These are phyloP conservation scores for Peromyscus melanophrys DNA, from an alignment of 2,797 vertebrate genomes.

Conservation along the genomic window DNA sequence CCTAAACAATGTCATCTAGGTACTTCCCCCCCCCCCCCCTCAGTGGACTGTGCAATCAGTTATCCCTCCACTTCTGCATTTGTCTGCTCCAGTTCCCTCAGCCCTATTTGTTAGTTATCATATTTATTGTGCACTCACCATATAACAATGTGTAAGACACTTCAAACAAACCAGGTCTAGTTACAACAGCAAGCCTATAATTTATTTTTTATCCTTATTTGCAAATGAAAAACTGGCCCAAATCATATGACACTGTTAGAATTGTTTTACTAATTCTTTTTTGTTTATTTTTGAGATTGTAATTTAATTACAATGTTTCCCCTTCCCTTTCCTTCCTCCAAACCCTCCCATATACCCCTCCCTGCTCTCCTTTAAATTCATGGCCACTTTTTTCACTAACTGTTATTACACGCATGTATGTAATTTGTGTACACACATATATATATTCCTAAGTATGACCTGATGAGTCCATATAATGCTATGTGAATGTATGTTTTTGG, in stretches of 20 bases:
- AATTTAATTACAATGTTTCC: not conserved
- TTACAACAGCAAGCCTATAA: not conserved
- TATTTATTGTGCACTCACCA: not conserved
- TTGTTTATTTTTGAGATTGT: not conserved
- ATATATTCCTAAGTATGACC: not conserved
- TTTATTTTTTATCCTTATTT: not conserved
- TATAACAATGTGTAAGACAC: not conserved
- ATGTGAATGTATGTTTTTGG: not conserved
- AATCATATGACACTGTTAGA: not conserved
- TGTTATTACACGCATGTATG: not conserved
- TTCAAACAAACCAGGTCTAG: not conserved
- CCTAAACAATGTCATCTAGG: not conserved
- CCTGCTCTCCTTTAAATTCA: not conserved
- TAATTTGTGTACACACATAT: not conserved
- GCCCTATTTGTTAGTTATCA: not conserved
- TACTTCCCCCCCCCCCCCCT: not conserved
- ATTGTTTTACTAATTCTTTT: not conserved
- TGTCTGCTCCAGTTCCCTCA: not conserved
- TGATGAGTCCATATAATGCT: not conserved
- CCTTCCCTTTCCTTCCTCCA: too few species aligned
- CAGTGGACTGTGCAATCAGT: not conserved
- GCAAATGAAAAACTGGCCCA: not conserved
- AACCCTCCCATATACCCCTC: too few species aligned
- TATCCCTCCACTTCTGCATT: not conserved
- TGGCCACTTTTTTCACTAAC: not conserved